Conservation (phyloP, 2,797 vertebrate species). For the Xenentodon cancila region DNA sequence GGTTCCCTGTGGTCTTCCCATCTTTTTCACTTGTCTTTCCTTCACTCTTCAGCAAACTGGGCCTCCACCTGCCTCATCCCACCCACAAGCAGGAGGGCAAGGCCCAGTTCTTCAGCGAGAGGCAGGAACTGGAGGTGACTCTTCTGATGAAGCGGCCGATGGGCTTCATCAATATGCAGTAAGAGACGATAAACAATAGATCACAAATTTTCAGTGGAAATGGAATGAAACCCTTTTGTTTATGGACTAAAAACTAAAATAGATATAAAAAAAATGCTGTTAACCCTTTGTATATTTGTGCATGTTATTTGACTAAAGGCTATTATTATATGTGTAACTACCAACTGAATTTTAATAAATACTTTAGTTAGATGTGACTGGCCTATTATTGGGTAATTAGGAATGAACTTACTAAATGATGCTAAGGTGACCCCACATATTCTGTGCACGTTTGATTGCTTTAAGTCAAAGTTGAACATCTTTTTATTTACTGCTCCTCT, state of each 20-base stretch:
- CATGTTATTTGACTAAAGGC: neutral
- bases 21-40: slow-evolving; percentile 2
- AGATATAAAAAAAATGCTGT: neutral
- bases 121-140: slow-evolving; percentile 87
- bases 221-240: neutral
- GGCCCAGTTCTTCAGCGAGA: slow-evolving; percentile 85
- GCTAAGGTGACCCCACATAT: too few relatives aligned
- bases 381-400: neutral
- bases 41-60: slow-evolving; percentile 85
- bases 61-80: slow-evolving; percentile 89
- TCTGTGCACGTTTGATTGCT: too few relatives aligned
- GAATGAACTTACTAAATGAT: too few relatives aligned
- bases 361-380: neutral
- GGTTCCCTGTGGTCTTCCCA: neutral
- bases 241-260: neutral
- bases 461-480: too few relatives aligned
- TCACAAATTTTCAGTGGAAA: neutral
- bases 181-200: slow-evolving; percentile 23
- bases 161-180: slow-evolving; percentile 83
- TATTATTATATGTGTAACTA: neutral
- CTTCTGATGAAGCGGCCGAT: slow-evolving; percentile 82
- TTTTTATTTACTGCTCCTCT: too few relatives aligned
- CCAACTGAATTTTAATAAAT: slow-evolving; percentile 15
- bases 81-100: slow-evolving; percentile 84
- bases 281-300: neutral